phyloP scores from a whole-genome alignment of 2,888 invertebrate genomes.

The Melipona bicolor region DNA sequence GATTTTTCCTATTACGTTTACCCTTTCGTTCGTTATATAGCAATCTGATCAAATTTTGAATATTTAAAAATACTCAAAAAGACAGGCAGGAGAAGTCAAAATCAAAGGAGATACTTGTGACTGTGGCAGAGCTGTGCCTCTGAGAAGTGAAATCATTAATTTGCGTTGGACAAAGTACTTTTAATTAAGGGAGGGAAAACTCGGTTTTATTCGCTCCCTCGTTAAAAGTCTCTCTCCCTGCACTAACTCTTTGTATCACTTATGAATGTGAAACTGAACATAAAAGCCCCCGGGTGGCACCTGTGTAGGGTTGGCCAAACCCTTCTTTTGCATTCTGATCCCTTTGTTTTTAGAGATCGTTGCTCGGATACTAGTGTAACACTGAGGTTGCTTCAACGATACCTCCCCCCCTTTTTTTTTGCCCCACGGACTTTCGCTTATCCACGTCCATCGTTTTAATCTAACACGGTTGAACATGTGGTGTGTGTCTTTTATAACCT shows the following conservation, averaged over 20 bases:
- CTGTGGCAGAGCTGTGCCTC: not conserved
- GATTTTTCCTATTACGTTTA: too few species aligned
- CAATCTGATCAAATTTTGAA: too few species aligned
- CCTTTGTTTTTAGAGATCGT: conserved; percentile 55
- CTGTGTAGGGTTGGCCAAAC: conserved; percentile 25
- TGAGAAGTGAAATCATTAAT: conserved; percentile 12
- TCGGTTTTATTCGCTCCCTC: conserved; percentile 42
- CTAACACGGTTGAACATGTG: not conserved
- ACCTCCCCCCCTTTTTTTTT: not conserved
- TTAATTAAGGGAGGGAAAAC: conserved; percentile 43
- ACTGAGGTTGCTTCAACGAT: conserved; percentile 23
- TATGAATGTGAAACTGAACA: conserved; percentile 42
- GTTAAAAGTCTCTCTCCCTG: conserved; percentile 32
- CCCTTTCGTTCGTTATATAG: too few species aligned
- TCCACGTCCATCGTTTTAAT: conserved; percentile 1
- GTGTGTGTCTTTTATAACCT: not conserved
- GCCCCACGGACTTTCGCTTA: not conserved
- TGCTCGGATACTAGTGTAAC: conserved; percentile 42
- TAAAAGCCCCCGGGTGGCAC: conserved; percentile 45
- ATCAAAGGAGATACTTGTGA: not conserved
- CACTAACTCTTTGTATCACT: conserved; percentile 29
- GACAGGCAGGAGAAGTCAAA: not conserved
- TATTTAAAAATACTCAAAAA: too few species aligned
- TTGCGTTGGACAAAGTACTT: conserved; percentile 29
- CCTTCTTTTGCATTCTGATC: conserved; percentile 42